Evolutionary conservation across 2,888 invertebrate genomes (phyloP).

Genomic region (Phanerotoma sp.): DNA sequence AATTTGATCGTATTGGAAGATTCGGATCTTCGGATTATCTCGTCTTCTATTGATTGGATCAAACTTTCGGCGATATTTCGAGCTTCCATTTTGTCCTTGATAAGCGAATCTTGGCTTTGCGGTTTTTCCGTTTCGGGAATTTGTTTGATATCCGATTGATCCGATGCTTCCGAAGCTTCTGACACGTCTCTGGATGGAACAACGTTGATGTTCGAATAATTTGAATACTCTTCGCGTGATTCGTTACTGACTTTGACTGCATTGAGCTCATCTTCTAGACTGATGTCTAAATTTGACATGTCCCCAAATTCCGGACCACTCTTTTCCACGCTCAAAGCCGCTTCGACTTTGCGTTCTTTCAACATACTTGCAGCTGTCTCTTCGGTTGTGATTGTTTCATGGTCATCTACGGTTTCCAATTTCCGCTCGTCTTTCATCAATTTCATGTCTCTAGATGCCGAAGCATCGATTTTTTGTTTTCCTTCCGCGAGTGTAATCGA

Average conservation of each 20-base stretch:
- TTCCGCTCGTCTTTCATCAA: constrained; percentile 38
- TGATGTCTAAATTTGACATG: constrained; percentile 23
- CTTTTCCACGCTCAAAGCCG: constrained; percentile 43
- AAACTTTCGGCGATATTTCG: constrained; percentile 48
- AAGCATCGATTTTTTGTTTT: constrained; percentile 44
- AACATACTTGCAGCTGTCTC: constrained; percentile 37
- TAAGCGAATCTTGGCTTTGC: constrained; percentile 32
- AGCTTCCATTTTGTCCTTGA: constrained; percentile 39
- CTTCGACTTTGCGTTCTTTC: constrained; percentile 43
- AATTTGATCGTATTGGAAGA: constrained; percentile 30
- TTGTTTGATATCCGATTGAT: constrained; percentile 22
- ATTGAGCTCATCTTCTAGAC: constrained; percentile 32
- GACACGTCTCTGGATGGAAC: constrained; percentile 30
- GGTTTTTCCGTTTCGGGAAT: constrained; percentile 12
- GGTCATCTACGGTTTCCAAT: constrained; percentile 40
- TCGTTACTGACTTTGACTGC: constrained; percentile 32
- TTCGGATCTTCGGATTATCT: constrained; percentile 44
- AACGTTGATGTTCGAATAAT: constrained; percentile 16
- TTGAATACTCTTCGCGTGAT: constrained; percentile 20
- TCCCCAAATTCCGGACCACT: no score
- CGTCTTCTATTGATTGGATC: constrained; percentile 49
- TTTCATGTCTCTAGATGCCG: constrained; percentile 39
- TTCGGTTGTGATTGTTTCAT: constrained; percentile 39
- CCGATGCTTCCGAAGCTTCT: constrained; percentile 26
- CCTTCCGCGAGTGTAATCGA: constrained; percentile 42